Evolutionary conservation across 2,113 vertebrate species (phyloP).

Genomic region (Prolemur simus): DNA sequence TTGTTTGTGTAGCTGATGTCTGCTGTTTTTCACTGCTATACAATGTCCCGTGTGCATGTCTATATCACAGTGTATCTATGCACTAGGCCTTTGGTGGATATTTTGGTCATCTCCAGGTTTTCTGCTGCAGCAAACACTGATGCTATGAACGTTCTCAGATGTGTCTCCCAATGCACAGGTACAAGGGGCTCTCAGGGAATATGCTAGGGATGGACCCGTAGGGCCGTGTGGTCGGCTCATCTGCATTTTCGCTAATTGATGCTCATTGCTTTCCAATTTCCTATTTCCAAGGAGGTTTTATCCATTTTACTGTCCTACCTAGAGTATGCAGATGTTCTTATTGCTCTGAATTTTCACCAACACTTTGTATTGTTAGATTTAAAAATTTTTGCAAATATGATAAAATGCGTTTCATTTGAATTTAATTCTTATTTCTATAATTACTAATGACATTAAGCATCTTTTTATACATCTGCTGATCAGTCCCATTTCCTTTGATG

Average conservation of each 20-base stretch:
- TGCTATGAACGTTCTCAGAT: too few relatives aligned
- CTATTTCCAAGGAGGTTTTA: not conserved
- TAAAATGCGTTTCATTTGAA: not conserved
- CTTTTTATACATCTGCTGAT: not conserved
- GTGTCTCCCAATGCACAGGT: not conserved
- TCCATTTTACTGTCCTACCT: not conserved
- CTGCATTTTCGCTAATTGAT: not conserved
- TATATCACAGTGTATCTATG: fast-evolving
- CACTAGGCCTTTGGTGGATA: not conserved
- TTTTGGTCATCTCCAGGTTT: not conserved
- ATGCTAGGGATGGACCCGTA: not conserved
- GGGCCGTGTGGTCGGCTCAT: not conserved
- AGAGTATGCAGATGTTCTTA: not conserved
- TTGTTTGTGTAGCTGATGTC: not conserved
- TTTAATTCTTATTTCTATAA: not conserved
- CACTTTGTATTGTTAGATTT: too few relatives aligned
- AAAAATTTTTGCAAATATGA: not conserved
- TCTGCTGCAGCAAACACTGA: not conserved
- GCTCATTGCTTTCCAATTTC: not conserved
- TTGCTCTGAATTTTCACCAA: not conserved
- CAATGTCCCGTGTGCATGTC: too few relatives aligned
- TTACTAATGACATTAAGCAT: not conserved
- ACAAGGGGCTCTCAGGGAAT: not conserved
- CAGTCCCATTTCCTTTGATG: not conserved
- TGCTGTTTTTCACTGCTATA: not conserved